phyloP scores from a whole-genome alignment of 2,888 invertebrate species.

The Belgica antarctica region DNA sequence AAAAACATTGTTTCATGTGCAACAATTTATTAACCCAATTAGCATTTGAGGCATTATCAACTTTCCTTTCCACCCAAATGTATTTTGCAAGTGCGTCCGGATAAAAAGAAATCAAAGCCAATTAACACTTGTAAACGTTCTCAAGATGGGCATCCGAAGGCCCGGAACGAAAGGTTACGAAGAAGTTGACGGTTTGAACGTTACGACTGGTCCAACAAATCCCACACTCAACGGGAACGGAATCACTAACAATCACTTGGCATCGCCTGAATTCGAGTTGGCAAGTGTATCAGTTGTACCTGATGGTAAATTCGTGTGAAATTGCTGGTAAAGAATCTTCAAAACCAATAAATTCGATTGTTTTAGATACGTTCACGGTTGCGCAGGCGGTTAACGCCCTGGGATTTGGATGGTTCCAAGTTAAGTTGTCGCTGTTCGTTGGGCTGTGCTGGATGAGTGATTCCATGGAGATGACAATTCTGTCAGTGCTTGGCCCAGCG shows the following conservation, averaged over 20 bases:
- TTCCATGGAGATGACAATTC: conserved; percentile 97
- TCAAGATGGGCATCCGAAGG: conserved; percentile 32
- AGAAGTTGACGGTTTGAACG: conserved; percentile 29
- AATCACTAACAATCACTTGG: background rate
- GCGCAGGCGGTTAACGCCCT: conserved; percentile 82
- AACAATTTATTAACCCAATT: conserved; percentile 31
- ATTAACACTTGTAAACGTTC: too few species aligned
- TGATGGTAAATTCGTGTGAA: conserved; percentile 61
- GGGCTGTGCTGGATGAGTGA: conserved; percentile 79
- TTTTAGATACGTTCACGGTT: conserved; percentile 78
- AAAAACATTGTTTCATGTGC: conserved; percentile 15
- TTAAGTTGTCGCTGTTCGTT: conserved; percentile 78
- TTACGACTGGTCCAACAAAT: background rate
- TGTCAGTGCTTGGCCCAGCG: conserved; percentile 89
- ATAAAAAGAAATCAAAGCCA: too few species aligned
- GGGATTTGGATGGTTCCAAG: conserved; percentile 88
- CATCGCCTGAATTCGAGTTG: conserved; percentile 59
- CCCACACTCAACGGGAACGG: background rate
- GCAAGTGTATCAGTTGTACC: conserved; percentile 76
- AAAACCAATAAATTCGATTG: conserved; percentile 45
- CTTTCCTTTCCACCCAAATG: background rate
- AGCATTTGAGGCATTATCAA: conserved; percentile 18
- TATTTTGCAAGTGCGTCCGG: background rate
- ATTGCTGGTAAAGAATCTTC: too few species aligned
- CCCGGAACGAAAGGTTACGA: conserved; percentile 34